A percentile compares a stretch with the other conserved stretches of the same genome.
These are phyloP conservation scores for Alviniconcha strummeri DNA, from an alignment of 2,888 invertebrate genomes.

Conservation along the genomic window DNA sequence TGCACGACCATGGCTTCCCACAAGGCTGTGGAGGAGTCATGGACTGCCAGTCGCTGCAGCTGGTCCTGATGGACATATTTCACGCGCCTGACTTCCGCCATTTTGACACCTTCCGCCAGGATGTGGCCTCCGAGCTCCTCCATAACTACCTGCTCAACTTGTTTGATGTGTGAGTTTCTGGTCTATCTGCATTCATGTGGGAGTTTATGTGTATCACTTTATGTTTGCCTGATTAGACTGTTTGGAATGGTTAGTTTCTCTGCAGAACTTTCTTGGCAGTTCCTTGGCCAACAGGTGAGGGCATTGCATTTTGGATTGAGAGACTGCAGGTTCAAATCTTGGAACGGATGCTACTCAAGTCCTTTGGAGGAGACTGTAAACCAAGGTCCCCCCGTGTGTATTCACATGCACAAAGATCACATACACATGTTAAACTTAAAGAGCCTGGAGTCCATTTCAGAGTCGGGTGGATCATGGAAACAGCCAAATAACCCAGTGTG, in stretches of 20 bases:
- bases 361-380: too few species aligned
- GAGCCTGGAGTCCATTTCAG: too few species aligned
- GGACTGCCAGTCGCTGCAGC: constrained; percentile 82
- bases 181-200: background rate
- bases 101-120: constrained; percentile 62
- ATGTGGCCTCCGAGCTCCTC: constrained; percentile 58
- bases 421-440: too few species aligned
- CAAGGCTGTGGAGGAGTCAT: constrained; percentile 82
- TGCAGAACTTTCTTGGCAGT: too few species aligned
- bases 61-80: constrained; percentile 84
- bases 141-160: constrained; percentile 67
- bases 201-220: background rate
- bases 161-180: constrained; percentile 63
- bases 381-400: too few species aligned
- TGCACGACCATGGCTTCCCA: constrained; percentile 82
- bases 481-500: too few species aligned
- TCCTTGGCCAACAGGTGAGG: too few species aligned
- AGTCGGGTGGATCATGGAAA: too few species aligned
- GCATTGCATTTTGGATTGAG: too few species aligned
- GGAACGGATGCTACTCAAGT: too few species aligned
- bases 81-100: constrained; percentile 42
- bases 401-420: too few species aligned
- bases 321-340: too few species aligned
- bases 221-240: background rate
- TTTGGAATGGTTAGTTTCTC: background rate